These are phyloP conservation scores for Pyralis farinalis DNA, from an alignment of 2,888 invertebrate genomes.

Conservation along the genomic window DNA sequence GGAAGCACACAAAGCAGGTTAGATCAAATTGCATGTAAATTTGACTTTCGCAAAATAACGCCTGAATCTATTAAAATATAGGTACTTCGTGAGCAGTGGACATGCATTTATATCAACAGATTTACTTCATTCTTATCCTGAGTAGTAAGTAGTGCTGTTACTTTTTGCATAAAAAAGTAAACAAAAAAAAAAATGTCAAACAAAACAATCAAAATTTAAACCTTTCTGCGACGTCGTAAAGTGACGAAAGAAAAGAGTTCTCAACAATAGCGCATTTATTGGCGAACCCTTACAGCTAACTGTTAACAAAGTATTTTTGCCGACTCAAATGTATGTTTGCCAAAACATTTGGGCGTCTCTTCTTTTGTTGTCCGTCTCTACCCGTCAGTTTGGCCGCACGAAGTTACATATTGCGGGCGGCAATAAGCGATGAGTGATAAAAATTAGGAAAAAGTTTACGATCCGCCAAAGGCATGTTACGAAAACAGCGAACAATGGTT, in stretches of 20 bases:
- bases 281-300: slow-evolving; percentile 71
- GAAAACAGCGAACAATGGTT: slow-evolving; percentile 53
- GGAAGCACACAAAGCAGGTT: too few relatives aligned
- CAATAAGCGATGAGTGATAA: slow-evolving; percentile 34
- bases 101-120: too few relatives aligned
- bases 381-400: slow-evolving; percentile 54
- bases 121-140: too few relatives aligned
- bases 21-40: too few relatives aligned
- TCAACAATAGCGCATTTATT: slow-evolving; percentile 53
- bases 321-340: slow-evolving; percentile 45
- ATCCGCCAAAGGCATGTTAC: slow-evolving; percentile 58
- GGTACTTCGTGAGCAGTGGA: too few relatives aligned
- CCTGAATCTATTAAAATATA: too few relatives aligned
- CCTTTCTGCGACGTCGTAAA: slow-evolving; percentile 49
- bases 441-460: slow-evolving; percentile 51
- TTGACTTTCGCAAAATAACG: too few relatives aligned
- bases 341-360: slow-evolving; percentile 45
- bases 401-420: slow-evolving; percentile 28
- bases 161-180: background rate
- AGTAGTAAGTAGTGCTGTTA: too few relatives aligned
- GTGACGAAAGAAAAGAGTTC: slow-evolving; percentile 43
- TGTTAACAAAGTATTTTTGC: slow-evolving; percentile 51
- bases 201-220: slow-evolving; percentile 29
- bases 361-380: slow-evolving; percentile 40
- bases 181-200: slow-evolving; percentile 11